Base-by-base conservation (phyloP, 2,888 invertebrate genomes). In the Netelia fuscicornis region DNA sequence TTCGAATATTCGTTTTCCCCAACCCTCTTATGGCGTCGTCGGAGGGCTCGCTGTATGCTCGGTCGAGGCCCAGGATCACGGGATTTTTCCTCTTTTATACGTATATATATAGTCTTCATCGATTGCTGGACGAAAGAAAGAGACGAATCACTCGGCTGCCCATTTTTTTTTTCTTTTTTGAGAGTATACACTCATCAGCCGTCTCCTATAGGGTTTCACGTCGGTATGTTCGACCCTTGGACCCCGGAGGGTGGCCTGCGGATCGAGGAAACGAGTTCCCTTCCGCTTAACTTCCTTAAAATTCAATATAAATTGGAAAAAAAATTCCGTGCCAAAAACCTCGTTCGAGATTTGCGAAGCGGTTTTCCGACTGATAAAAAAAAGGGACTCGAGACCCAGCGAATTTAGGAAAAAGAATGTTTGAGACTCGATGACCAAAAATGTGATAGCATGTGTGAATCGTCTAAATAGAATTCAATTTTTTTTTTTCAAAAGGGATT, bases 291-390 rank as follows among this genome's bases (percentile, higher is more conserved):
- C 89, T 90, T 91, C 88, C 90, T 90, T 91, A 90, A 91, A 91
- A 92, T 92, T 92, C 91, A 92, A 92, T 92, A 92, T 91, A 90
- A 67, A 62, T 2, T 42, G 48, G 10, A 71, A 67, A 52, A 54
- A 71, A 54, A 25, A 48, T 71, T 52, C 76, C 65, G 23, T 17
- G 20, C n/a, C 37, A 3, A 54, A 48, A 56, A 52, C 37, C 52
- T 44, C 81, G 10, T 62, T n/a, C 37, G 42, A 71, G 62, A 30
- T 17, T 54, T 79, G 8, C 25, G 20, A 68, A 23, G 20, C 30
- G 13, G 23, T 13, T 44, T 30, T 25, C 17, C 30, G 30, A 30
- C 30, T 30, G 30, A 30, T 2, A 5, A 30, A 30, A 30, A 30
- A 30, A 30, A 5, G 30, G 30, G 30, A 30, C 0, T 30, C 30